Evolutionary conservation across 2,888 invertebrate genomes (phyloP), one percentile per base, ranked within the genome.

Genomic region (Rotaria socialis): DNA sequence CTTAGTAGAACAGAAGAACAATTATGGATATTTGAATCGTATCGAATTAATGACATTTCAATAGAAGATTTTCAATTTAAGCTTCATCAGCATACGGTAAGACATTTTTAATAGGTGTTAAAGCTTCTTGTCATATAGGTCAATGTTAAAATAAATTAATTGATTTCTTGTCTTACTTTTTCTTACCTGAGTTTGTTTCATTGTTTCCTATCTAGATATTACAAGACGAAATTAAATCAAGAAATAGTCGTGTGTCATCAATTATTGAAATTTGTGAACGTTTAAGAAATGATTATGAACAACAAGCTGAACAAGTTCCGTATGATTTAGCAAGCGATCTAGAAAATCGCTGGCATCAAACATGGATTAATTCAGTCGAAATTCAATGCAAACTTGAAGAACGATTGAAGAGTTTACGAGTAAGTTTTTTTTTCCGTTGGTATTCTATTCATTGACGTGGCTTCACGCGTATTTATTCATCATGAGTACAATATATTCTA

Each of bases 151-250:
- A 67, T 6, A 22, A 22, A 55, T 11, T 16, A 27, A 27, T 52
- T 52, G 35, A 67, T 14, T 35, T 35, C 11, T 19, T 80, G 35
- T 35, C 35, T 24, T 24, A 47, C 6, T 47, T 80, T 43, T 80
- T 43, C 10, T 47, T 47, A 35, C 35, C 1, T 35, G 35, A 2
- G 35, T 35, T 35, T 35, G 35, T 35, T 35, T 35, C 35, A 35
- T 35, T 35, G 35, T 35, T 43, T 4, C 2, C 1, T 4, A 92
- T 93, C 43, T 93, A 96, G 96, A 94, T 94, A 93, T 94, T 96
- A 91, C 95, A 96, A 93, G 94, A 94, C 91, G 95, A 96, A 93
- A 95, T 96, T 92, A 95, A 95, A 93, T 95, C 95, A 92, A 95
- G 90, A 87, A 90, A 90, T 8, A 89, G 90, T 87, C 89, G 90